Conservation (phyloP, 2,888 invertebrate genomes). For the Mythimna vitellina region DNA sequence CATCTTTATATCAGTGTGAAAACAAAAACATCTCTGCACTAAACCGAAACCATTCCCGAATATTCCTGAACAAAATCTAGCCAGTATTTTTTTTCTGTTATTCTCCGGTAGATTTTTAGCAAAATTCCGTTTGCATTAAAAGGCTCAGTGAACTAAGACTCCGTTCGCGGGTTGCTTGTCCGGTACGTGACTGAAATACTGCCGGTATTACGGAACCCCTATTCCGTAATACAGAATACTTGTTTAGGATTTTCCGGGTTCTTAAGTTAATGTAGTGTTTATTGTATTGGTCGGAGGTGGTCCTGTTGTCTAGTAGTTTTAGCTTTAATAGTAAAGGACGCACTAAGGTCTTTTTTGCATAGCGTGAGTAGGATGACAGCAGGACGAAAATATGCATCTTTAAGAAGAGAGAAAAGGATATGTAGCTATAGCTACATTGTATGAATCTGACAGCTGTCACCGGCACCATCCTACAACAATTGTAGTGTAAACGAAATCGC, state of each 20-base stretch:
- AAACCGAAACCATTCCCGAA: background rate
- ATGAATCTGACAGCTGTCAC: no score
- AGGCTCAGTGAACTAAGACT: constrained; percentile 58
- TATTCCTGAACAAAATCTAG: constrained; percentile 17
- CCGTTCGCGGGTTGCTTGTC: constrained; percentile 51
- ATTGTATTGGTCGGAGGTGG: constrained; percentile 53
- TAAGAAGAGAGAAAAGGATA: no score
- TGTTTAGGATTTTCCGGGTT: constrained; percentile 60
- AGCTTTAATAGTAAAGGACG: constrained; percentile 11
- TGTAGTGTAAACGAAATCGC: no score
- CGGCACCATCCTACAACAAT: no score
- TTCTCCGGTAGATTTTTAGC: constrained; percentile 48
- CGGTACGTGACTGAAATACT: constrained; percentile 61
- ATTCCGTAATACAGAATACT: constrained; percentile 28
- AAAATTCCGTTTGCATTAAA: constrained; percentile 65
- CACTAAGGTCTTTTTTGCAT: no score
- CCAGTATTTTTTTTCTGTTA: constrained; percentile 48
- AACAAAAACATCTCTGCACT: background rate
- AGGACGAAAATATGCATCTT: no score
- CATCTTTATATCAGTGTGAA: background rate
- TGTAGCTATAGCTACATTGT: no score
- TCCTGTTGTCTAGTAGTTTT: constrained; percentile 9
- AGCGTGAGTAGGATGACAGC: no score
- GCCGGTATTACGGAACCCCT: constrained; percentile 22
- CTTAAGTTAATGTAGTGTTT: constrained; percentile 64